Evolutionary conservation across 30 jellyfish, hydroid and myxozoan species (phyloP), one percentile per base, ranked within the genome.

Genomic region (Cassiopea andromeda): DNA sequence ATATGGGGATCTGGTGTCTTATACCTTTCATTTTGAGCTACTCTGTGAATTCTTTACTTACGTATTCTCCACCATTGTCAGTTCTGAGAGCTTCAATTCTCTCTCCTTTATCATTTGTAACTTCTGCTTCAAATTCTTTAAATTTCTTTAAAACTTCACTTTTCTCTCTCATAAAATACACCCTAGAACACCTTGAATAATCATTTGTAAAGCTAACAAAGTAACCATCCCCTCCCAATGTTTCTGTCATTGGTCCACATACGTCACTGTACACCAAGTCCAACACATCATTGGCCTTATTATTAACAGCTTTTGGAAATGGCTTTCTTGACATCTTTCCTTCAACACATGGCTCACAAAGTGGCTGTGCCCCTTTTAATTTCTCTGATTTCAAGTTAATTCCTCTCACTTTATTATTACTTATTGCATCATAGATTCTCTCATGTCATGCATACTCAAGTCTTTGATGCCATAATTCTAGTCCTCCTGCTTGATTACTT

Each of bases 1-100:
- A 66, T 66, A 16, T 3, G 75, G 75, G 3, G 15, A 0, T 66
- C 45, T 66, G 75, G 15, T 66, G 75, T 14, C 15, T 15, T 66
- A 66, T 66, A 2, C 75, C 75, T 66, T 19, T 15, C 8, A 19
- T 3, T 0, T 66, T 66, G 27, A 66, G 75, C 27, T 5, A 66
- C 8, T 66, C 45, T 66, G 8, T 15, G 27, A 66, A 5, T 19
- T 15, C 75, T 14, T 66, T 66, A 19, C 75, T 66, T 14, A 66
- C 3, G 14, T 66, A 66, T 19, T 4, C 75, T 66, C 75, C 75
- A 27, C 75, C 75, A 66, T 66, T 66, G 75, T 66, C 75, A 15
- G 75, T 66, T 19, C 75, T 66, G 6, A 66, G 15, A 0, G 15
- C 45, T 19, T 66, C 15, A 3, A 66, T 14, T 19, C 15, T 66